A percentile compares a stretch with the other conserved stretches of the same genome.
These are phyloP conservation scores for Passer domesticus DNA, from an alignment of 2,113 vertebrate genomes.

Conservation along the genomic window DNA sequence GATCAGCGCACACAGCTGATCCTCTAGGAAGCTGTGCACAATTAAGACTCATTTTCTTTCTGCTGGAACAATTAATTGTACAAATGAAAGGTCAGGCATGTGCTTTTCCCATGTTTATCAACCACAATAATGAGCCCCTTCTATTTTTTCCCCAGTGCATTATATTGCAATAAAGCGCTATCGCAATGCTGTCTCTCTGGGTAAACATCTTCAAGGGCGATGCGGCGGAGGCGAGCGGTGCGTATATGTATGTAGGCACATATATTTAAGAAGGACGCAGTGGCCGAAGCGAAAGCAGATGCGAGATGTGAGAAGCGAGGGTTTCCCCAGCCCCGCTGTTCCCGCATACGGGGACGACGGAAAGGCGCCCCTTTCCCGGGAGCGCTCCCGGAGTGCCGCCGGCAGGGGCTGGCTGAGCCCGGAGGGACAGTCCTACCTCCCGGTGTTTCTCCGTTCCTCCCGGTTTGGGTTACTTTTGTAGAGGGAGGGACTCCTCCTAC, in stretches of 20 bases:
- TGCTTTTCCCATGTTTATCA: conserved; percentile 57
- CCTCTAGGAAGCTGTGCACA: conserved; percentile 47
- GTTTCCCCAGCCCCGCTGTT: neutral
- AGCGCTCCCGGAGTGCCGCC: neutral
- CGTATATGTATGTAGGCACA: rapidly evolving
- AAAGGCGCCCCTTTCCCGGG: neutral
- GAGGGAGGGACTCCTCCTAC: neutral
- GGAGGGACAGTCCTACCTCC: neutral
- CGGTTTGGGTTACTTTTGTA: neutral
- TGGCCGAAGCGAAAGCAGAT: neutral
- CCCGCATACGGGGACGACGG: rapidly evolving
- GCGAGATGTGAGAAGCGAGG: neutral
- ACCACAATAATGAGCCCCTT: conserved; percentile 44
- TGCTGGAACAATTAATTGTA: conserved; percentile 56
- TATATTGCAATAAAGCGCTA: neutral
- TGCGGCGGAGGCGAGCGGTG: neutral
- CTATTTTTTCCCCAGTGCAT: neutral
- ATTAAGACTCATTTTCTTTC: conserved; percentile 53
- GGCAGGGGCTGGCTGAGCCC: neutral
- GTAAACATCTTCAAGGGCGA: neutral
- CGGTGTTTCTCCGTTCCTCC: neutral
- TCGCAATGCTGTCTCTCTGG: neutral
- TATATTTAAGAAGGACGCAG: neutral
- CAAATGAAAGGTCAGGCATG: conserved; percentile 59
- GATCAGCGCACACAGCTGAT: conserved; percentile 20